Evolutionary conservation across 1,140 invertebrate genomes (phyloP).

Genomic region (Dendrolimus kikuchii): DNA sequence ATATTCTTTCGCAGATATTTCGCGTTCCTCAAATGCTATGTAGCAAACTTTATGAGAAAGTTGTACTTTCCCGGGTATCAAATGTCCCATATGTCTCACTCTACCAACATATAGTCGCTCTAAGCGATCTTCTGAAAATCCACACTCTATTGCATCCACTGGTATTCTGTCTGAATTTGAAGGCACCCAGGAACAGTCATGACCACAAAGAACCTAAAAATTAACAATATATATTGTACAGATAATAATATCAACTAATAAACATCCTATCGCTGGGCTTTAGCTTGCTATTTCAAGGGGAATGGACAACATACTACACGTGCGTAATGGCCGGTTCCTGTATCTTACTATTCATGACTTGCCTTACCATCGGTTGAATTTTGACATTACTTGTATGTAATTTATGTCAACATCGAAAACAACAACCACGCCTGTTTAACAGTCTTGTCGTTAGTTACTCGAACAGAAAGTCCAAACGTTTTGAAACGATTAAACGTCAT

Average conservation of each 20-base stretch:
- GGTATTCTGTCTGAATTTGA: slow-evolving; percentile 29
- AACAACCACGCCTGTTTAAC: too few species aligned
- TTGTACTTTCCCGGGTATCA: slow-evolving; percentile 85
- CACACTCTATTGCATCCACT: slow-evolving; percentile 30
- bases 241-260: not conserved
- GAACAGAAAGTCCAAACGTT: too few species aligned
- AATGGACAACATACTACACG: too few species aligned
- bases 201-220: slow-evolving; percentile 49
- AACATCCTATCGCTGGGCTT: too few species aligned
- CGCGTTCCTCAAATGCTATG: slow-evolving; percentile 81
- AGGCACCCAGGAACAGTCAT: slow-evolving; percentile 36
- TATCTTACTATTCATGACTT: too few species aligned
- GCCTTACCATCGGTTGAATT: too few species aligned
- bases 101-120: slow-evolving; percentile 83
- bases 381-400: too few species aligned
- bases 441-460: too few species aligned
- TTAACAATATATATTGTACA: slow-evolving; percentile 5
- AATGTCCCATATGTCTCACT: slow-evolving; percentile 76
- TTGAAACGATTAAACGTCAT: too few species aligned
- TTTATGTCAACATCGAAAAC: too few species aligned
- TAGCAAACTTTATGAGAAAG: slow-evolving; percentile 73
- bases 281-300: too few species aligned
- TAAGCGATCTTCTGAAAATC: slow-evolving; percentile 20
- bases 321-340: too few species aligned
- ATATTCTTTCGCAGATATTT: slow-evolving; percentile 49